A percentile compares a stretch with the other conserved stretches of the same genome.
phyloP scores from a whole-genome alignment of 37 sponge, comb jelly and placozoan species.

The Halichondria panicea region DNA sequence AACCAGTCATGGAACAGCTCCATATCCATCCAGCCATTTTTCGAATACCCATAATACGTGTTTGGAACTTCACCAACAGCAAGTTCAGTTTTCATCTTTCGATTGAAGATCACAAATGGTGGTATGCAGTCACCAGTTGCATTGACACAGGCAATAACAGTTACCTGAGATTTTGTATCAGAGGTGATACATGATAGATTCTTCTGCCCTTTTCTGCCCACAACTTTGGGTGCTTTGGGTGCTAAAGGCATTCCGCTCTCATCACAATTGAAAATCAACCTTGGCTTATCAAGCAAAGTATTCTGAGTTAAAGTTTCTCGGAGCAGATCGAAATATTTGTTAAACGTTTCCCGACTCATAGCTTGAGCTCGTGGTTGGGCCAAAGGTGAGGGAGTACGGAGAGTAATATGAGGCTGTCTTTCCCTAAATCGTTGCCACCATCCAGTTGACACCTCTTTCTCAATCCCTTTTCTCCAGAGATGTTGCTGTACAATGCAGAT shows the following conservation, averaged over 20 bases:
- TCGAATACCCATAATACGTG: slow-evolving; percentile 25
- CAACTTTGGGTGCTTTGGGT: slow-evolving; percentile 4
- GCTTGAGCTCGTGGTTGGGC: slow-evolving; percentile 20
- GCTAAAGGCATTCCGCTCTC: slow-evolving; percentile 53
- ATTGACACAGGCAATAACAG: slow-evolving; percentile 38
- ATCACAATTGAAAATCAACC: slow-evolving; percentile 31
- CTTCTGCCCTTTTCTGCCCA: slow-evolving; percentile 18
- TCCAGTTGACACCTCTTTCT: slow-evolving; percentile 5
- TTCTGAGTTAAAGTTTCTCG: slow-evolving; percentile 10
- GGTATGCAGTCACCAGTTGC: slow-evolving; percentile 34
- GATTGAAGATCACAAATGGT: slow-evolving; percentile 38
- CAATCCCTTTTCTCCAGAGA: background rate
- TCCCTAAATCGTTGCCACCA: slow-evolving; percentile 4
- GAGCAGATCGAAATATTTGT: slow-evolving; percentile 42
- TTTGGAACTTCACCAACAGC: slow-evolving; percentile 33
- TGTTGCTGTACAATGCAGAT: background rate
- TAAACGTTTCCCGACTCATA: slow-evolving; percentile 11
- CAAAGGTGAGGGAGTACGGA: background rate
- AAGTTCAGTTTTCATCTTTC: slow-evolving; percentile 19
- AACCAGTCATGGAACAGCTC: slow-evolving; percentile 32
- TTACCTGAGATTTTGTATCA: slow-evolving; percentile 41
- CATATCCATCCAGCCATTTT: slow-evolving; percentile 36
- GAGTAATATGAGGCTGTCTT: slow-evolving; percentile 7
- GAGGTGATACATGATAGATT: slow-evolving; percentile 11
- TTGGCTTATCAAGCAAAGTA: slow-evolving; percentile 14